A percentile compares a stretch with the other conserved stretches of the same genome.
Evolutionary conservation across 2,113 vertebrate genomes (phyloP).

Genomic region (Romanogobio albipinnatus): DNA sequence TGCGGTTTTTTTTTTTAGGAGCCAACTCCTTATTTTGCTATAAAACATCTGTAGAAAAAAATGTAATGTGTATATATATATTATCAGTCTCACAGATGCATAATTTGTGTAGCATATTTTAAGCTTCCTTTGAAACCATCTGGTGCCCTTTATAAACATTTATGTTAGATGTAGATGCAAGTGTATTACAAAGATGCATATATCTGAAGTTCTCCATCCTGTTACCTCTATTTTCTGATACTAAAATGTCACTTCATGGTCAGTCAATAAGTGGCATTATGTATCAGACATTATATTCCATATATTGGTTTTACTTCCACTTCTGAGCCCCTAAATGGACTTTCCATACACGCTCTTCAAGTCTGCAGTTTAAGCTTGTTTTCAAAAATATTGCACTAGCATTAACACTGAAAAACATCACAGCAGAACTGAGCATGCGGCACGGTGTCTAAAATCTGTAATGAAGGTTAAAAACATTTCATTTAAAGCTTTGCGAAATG

Average conservation of each 20-base stretch:
- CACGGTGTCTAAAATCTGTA: neutral
- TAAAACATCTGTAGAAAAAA: neutral
- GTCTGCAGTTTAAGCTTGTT: conserved; percentile 16
- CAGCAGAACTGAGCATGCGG: neutral
- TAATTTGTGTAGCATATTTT: neutral
- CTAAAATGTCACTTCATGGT: neutral
- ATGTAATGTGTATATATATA: neutral
- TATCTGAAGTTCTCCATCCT: neutral
- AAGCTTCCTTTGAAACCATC: conserved; percentile 4
- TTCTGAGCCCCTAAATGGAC: neutral
- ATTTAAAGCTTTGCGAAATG: neutral
- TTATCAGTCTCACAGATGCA: neutral
- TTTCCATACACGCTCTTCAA: neutral
- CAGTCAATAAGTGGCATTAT: neutral
- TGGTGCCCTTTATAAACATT: conserved; percentile 9
- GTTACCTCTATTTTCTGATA: neutral
- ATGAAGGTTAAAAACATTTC: neutral
- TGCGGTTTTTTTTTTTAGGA: neutral
- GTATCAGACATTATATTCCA: neutral
- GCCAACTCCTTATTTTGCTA: neutral
- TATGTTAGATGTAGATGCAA: neutral
- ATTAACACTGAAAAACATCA: neutral
- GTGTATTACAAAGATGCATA: conserved; percentile 29
- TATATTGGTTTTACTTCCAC: neutral
- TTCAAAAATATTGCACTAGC: conserved; percentile 16